Base-by-base conservation (phyloP, 2,888 invertebrate species). In the Gortyna flavago region DNA sequence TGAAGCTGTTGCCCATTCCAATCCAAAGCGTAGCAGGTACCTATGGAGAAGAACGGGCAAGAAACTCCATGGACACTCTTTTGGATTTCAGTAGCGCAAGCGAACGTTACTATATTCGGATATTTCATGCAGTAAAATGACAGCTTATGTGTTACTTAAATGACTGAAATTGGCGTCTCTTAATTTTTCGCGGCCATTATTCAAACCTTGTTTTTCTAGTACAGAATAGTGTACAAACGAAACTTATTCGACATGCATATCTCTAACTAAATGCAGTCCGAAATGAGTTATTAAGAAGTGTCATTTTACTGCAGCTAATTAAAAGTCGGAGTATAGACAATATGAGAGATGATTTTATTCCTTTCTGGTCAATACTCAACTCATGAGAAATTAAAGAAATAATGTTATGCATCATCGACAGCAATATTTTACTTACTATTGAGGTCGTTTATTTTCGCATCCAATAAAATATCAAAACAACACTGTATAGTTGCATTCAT, bases 401-500 rank as follows among this genome's bases (percentile, higher is more conserved):
- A 67, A 44, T 44, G 7, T 18, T 16, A 59, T 54, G 29, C 51
- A 75, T 57, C 48, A 69, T 57, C 29, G 29, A 25, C 32, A 76
- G 41, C 4, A 81, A 25, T n/a, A n/a, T n/a, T n/a, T 44, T 25
- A 54, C 11, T n/a, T 54, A 16, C 35, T 77, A 21, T n/a, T 61
- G 13, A 54, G 32, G n/a, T 61, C 54, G 16, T 11, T 76, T 69
- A 65, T 77, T 51, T 48, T 62, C 1, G 32, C 68, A 68, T 65
- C 2, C 5, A 64, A 41, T 51, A 35, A 35, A 41, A 41, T n/a
- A 65, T 48, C n/a, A 81, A 81, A 62, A 62, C 32, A 57, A 51
- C 41, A 25, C 18, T 25, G 32, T 18, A 29, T 54, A n/a, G 44
- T 38, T 68, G 77, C 62, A 80, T 68, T 65, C 68, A 69, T 75